A percentile compares a stretch with the other conserved stretches of the same genome.
Conservation (phyloP, 2,888 invertebrate species). For the Amiota communis region DNA sequence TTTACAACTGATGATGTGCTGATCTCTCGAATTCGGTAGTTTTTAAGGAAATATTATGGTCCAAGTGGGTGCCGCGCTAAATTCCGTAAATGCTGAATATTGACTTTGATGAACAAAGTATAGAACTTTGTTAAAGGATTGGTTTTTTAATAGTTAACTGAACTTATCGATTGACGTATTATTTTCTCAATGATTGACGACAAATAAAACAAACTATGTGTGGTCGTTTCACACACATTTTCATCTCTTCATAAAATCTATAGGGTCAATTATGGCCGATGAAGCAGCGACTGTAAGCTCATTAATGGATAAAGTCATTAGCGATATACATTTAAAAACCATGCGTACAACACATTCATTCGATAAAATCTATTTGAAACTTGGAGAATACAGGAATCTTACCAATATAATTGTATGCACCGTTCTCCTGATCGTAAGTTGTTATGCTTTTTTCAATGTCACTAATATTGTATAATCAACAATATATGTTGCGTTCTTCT, state of each 20-base stretch:
- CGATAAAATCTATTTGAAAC: conserved; percentile 51
- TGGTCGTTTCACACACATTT: not conserved
- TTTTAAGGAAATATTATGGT: no score
- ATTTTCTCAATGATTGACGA: not conserved
- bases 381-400: conserved; percentile 50
- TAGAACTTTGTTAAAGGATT: no score
- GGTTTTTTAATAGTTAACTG: no score
- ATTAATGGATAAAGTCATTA: conserved; percentile 48
- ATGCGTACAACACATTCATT: conserved; percentile 43
- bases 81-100: no score
- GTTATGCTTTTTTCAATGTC: not conserved
- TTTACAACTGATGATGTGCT: no score
- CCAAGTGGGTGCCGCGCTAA: no score
- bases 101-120: no score
- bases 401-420: conserved; percentile 46
- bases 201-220: not conserved
- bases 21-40: no score
- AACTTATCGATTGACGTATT: not conserved
- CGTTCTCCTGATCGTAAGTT: conserved; percentile 50
- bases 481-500: not conserved
- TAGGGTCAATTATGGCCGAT: not conserved
- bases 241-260: not conserved
- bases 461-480: no score
- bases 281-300: conserved; percentile 46
- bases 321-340: conserved; percentile 48